Evolutionary conservation across 2,113 vertebrate species (phyloP), one percentile per base, ranked within the genome.

Genomic region (Ictalurus punctatus): DNA sequence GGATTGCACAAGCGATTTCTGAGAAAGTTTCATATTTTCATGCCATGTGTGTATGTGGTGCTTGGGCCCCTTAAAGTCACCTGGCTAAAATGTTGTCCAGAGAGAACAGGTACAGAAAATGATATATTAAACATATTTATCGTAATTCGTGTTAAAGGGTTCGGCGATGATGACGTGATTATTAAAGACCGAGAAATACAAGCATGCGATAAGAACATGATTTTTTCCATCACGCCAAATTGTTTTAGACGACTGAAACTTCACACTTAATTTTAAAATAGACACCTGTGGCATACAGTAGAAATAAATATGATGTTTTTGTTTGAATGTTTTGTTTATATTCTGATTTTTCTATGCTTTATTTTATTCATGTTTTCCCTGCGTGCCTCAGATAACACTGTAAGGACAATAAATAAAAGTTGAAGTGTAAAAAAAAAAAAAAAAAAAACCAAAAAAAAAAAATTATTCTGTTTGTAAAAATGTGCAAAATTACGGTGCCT

Each of bases 331-430:
- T 90, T 86, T 83, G 78, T 88, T 90, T 78, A 76, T 79, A 85
- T 84, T 67, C 88, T 9, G 23, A 58, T 83, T 90, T 90, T 94
- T 93, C 93, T 92, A 63, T 91, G 92, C 91, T 92, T 48, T 94
- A 87, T 93, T 95, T 95, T 93, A 91, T 94, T 94, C 93, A 94
- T 93, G 91, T 94, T 95, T 93, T 95, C 92, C 94, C 94, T 87
- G 93, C 95, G 94, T 96, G 95, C 95, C 95, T 95, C 94, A 94
- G 93, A 96, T 82, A 94, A 94, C 94, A 95, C 94, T 92, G 92
- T 91, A 93, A 93, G 89, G 92, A 93, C 91, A 93, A 95, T 94
- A 91, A 94, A 92, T 92, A 93, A 90, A 95, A 85, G 21, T 44
- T 59, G 63, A 85, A 30, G 52, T 81, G 78, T 19, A 56, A 81